Evolutionary conservation across 2,888 invertebrate genomes (phyloP).

Genomic region (Drosophila colorata): DNA sequence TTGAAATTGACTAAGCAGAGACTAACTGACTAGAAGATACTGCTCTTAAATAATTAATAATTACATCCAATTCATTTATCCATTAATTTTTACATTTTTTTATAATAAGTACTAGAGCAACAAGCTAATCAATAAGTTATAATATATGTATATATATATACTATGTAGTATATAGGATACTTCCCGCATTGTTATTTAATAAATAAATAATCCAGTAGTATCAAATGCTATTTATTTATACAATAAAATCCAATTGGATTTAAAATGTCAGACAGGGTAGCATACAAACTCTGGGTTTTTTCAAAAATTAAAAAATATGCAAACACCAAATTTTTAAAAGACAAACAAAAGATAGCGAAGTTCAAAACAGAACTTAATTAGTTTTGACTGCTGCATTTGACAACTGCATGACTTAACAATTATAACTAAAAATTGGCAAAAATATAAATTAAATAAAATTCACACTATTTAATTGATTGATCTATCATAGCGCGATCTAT

Average conservation of each 20-base stretch:
- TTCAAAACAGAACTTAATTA: slow-evolving; percentile 1
- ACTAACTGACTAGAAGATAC: not conserved
- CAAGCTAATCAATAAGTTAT: too few relatives aligned
- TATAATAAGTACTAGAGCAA: too few relatives aligned
- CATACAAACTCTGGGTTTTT: too few relatives aligned
- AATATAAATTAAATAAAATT: slow-evolving; percentile 1
- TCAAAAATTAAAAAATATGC: not conserved
- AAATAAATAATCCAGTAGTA: too few relatives aligned
- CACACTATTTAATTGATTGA: slow-evolving; percentile 18
- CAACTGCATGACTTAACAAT: slow-evolving; percentile 1
- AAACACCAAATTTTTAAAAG: not conserved
- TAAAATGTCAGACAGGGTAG: too few relatives aligned
- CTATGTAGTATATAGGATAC: too few relatives aligned
- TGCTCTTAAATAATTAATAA: not conserved
- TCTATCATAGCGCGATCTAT: slow-evolving; percentile 26
- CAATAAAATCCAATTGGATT: too few relatives aligned
- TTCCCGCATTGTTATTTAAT: too few relatives aligned
- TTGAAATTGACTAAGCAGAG: not conserved
- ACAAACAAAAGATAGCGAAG: not conserved
- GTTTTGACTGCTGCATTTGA: slow-evolving; percentile 3
- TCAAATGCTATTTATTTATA: too few relatives aligned
- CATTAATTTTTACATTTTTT: not conserved
- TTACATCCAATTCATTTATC: too few relatives aligned
- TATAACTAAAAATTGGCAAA: not conserved
- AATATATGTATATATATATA: too few relatives aligned